These are phyloP conservation scores for Percina caprodes DNA, from an alignment of 2,113 vertebrate species.

Conservation along the genomic window DNA sequence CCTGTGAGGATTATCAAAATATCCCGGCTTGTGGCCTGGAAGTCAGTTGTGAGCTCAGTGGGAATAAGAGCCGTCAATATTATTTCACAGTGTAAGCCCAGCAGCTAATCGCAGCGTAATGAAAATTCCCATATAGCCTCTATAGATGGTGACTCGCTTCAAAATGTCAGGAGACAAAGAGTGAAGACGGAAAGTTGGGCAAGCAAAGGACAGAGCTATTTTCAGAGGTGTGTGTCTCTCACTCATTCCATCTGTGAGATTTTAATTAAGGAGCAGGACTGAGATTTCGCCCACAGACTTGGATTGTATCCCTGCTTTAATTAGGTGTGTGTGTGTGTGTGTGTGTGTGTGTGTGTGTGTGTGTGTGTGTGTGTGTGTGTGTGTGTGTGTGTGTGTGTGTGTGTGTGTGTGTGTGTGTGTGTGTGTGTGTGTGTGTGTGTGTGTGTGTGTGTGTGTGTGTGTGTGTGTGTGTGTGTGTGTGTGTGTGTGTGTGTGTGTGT, in stretches of 20 bases:
- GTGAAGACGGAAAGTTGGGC: conserved; percentile 20
- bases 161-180: conserved; percentile 64
- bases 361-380: conserved; percentile 17
- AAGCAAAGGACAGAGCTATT: conserved; percentile 55
- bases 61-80: conserved; percentile 69
- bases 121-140: conserved; percentile 57
- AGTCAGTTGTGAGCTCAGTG: conserved; percentile 53
- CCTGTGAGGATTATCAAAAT: conserved; percentile 75
- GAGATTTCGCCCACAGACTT: conserved; percentile 19
- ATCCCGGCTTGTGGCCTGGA: conserved; percentile 56
- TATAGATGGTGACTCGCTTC: conserved; percentile 36
- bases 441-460: no score
- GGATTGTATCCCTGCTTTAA: conserved; percentile 32
- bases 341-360: background rate
- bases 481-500: no score
- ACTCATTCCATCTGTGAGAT: conserved; percentile 40
- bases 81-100: conserved; percentile 65
- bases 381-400: conserved; percentile 11
- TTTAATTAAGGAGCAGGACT: conserved; percentile 50
- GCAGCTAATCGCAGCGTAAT: conserved; percentile 71
- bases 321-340: conserved; percentile 24
- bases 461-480: no score
- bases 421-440: no score
- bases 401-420: background rate
- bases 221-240: conserved; percentile 21